Evolutionary conservation across 2,888 invertebrate genomes (phyloP), one percentile per base, ranked within the genome.

Genomic region (Cryptus viduatorius): DNA sequence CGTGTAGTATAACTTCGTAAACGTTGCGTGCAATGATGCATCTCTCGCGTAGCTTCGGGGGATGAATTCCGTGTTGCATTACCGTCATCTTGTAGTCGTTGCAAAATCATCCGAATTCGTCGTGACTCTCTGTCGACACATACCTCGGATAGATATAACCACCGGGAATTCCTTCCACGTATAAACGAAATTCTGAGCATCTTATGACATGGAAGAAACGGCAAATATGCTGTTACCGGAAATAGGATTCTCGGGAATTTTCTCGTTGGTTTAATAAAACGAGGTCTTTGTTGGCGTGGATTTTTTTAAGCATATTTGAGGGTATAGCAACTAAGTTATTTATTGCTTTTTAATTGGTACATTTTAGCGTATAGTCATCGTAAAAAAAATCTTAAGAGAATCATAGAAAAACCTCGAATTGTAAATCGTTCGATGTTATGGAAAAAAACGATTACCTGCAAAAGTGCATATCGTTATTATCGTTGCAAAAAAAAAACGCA

Each of bases 1-100:
- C 56, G 37, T 69, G 59, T 64, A 61, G 61, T 71, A 72, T 8
- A 29, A 29, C 75, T 83, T 79, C 46, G 76, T 72, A 64, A 71
- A 79, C 68, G 73, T 82, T 69, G 79, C 78, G 67, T 31, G 82
- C 67, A 75, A 79, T 72, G 59, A 69, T 31, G 19, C 59, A 31
- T 31, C 59, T 61, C 31, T 1, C 59, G 14, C 31, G 31, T 29
- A 61, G 24, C 19, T 31, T 7, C 7, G 59, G 53, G 53, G 59
- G 59, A 69, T 71, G 37, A 53, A 79, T 72, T 76, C 76, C 65
- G 14, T 19, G 50, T 5, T 37, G 37, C 65, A 42, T 76, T 65
- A 53, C 50, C 10, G 31, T 75, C 31, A n/a, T 46, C 31, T 19
- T 31, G 59, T 8, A 37, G 5, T 19, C 48, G 48, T 61, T 50